Evolutionary conservation across 2,797 vertebrate species (phyloP), one percentile per base, ranked within the genome.

Genomic region (Gephyroberyx darwinii): DNA sequence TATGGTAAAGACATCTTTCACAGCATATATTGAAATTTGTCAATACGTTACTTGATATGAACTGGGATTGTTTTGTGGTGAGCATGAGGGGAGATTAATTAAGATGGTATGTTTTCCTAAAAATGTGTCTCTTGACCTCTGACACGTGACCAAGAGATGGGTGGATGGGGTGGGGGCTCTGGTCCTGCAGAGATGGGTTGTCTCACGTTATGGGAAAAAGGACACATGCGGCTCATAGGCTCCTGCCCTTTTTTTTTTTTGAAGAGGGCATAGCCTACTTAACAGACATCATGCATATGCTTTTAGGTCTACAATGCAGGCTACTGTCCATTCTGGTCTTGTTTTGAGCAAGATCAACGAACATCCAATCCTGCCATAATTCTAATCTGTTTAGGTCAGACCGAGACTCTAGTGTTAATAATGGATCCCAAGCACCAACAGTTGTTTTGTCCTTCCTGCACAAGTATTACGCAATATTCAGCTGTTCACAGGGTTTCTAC

Each of bases 11-110:
- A 35, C 43, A 45, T n/a, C 2, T 19, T 22, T 1, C 20, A 12
- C 14, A 35, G 9, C 16, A 45, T 26, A 85, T 82, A 81, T 60
- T 69, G 35, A 69, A 17, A 74, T 17, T 22, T 19, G 78, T 87
- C 55, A 73, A 9, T 12, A 2, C 22, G 39, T 59, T 30, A 54
- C n/a, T 37, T 57, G 3, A 53, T 58, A 33, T n/a, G 35, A 67
- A 67, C 26, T 51, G 17, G 20, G 60, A n/a, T 16, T 13, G 35
- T 43, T 16, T 62, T n/a, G 51, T 17, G 1, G 6, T 56, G 43
- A 45, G 43, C 43, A 14, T 45, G 48, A 1, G 45, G 3, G 16
- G 5, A 61, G 19, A 37, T 45, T 3, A 45, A 45, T 14, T 45
- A 14, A 16, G 43, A 45, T 5, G 43, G 43, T 16, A 45, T 65